Evolutionary conservation across 2,797 vertebrate genomes (phyloP).

Genomic region (Hoplostethus atlanticus): DNA sequence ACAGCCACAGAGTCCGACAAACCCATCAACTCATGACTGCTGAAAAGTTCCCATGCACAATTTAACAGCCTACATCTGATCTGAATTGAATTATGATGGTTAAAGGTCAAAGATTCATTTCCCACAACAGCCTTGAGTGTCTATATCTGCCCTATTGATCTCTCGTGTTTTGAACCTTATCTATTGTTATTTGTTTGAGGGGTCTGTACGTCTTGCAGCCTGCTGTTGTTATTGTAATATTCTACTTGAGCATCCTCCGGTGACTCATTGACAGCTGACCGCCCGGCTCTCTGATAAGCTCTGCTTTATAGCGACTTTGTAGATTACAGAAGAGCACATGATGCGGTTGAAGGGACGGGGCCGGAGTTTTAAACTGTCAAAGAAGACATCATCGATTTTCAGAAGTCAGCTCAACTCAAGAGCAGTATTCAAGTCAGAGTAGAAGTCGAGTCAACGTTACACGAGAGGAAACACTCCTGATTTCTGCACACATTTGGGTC

Average conservation of each 20-base stretch:
- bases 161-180: slow-evolving; percentile 3
- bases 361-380: not conserved
- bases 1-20: not conserved
- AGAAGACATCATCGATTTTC: slow-evolving; percentile 2
- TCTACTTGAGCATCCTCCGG: slow-evolving; percentile 41
- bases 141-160: not conserved
- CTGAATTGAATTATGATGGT: not conserved
- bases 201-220: not conserved
- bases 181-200: not conserved
- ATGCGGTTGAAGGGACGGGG: slow-evolving; percentile 37
- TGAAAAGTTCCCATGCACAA: not conserved
- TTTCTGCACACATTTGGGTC: not conserved
- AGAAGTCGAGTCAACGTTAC: slow-evolving; percentile 8
- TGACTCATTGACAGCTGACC: slow-evolving; percentile 64
- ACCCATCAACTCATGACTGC: not conserved
- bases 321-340: slow-evolving; percentile 39
- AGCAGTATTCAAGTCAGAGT: slow-evolving; percentile 6
- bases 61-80: not conserved
- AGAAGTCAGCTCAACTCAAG: not conserved
- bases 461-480: not conserved
- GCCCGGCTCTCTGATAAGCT: slow-evolving; percentile 48
- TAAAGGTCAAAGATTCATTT: not conserved
- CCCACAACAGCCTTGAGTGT: not conserved
- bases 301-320: slow-evolving; percentile 26
- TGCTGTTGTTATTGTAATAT: not conserved